These are phyloP conservation scores for Alaudala cheleensis DNA, from an alignment of 2,113 vertebrate species.

Conservation along the genomic window DNA sequence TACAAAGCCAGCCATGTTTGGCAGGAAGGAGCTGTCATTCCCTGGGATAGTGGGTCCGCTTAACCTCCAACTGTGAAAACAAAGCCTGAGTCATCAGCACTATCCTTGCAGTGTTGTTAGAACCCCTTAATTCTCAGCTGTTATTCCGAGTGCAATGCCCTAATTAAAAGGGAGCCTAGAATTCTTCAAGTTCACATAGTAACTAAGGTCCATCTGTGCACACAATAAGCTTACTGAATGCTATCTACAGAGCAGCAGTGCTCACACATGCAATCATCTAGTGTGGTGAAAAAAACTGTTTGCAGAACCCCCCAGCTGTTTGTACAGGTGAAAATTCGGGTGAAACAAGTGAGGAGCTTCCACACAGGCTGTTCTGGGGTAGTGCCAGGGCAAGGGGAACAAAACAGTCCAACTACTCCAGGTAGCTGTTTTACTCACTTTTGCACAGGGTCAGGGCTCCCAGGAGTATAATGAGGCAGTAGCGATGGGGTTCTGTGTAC, in stretches of 20 bases:
- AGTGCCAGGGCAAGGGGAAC: not conserved
- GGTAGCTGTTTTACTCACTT: not conserved
- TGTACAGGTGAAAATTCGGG: not conserved
- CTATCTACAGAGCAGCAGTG: not conserved
- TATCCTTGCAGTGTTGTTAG: not conserved
- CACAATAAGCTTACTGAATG: not conserved
- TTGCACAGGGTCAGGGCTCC: not conserved
- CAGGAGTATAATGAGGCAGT: accelerated
- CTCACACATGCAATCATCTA: not conserved
- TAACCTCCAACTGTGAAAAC: conserved; percentile 25
- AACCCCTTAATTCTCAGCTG: conserved; percentile 11
- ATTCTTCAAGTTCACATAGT: not conserved
- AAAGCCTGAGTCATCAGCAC: not conserved
- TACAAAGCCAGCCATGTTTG: conserved; percentile 3
- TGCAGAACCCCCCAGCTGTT: not conserved
- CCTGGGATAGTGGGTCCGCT: conserved; percentile 16
- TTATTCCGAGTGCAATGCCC: conserved; percentile 10
- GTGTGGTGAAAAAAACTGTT: not conserved
- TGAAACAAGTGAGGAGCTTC: not conserved
- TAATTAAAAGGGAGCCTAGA: conserved; percentile 23
- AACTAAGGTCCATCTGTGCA: not conserved
- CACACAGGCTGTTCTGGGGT: not conserved
- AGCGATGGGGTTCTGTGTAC: not conserved
- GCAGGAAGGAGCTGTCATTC: conserved; percentile 52
- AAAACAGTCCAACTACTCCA: not conserved